Conservation (phyloP, 1,140 invertebrate genomes). For the Lasaia peninsularis region DNA sequence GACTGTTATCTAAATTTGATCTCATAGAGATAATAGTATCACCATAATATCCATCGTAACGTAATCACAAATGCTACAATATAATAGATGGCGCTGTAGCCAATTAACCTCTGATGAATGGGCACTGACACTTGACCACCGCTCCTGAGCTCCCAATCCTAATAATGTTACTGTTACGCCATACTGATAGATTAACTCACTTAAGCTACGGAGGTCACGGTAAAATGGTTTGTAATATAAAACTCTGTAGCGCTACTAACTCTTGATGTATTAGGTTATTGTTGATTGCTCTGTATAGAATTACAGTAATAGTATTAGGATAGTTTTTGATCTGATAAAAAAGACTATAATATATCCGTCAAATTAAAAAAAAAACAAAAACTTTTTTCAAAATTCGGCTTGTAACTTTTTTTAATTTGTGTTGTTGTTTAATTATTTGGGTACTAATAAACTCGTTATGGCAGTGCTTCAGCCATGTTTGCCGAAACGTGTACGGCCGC, state of each 20-base stretch:
- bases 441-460: too few species aligned
- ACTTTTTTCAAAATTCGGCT: too few species aligned
- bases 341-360: too few species aligned
- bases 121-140: constrained; percentile 40
- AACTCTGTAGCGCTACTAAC: constrained; percentile 36
- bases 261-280: constrained; percentile 12
- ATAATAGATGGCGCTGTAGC: constrained; percentile 64
- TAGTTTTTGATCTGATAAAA: neutral
- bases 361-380: too few species aligned
- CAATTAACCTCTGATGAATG: constrained; percentile 71
- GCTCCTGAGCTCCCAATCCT: constrained; percentile 25
- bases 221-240: constrained; percentile 34
- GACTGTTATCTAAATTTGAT: neutral
- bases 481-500: too few species aligned
- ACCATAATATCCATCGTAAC: constrained; percentile 48
- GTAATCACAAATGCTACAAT: constrained; percentile 41
- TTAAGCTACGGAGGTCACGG: constrained; percentile 5
- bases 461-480: too few species aligned
- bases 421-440: too few species aligned
- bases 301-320: neutral
- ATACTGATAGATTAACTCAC: constrained; percentile 17
- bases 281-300: constrained; percentile 6
- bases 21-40: constrained; percentile 1
- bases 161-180: constrained; percentile 14
- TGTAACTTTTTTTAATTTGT: too few species aligned